Evolutionary conservation across 1,140 invertebrate species (phyloP), one percentile per base, ranked within the genome.

Genomic region (Pomacea maculata): DNA sequence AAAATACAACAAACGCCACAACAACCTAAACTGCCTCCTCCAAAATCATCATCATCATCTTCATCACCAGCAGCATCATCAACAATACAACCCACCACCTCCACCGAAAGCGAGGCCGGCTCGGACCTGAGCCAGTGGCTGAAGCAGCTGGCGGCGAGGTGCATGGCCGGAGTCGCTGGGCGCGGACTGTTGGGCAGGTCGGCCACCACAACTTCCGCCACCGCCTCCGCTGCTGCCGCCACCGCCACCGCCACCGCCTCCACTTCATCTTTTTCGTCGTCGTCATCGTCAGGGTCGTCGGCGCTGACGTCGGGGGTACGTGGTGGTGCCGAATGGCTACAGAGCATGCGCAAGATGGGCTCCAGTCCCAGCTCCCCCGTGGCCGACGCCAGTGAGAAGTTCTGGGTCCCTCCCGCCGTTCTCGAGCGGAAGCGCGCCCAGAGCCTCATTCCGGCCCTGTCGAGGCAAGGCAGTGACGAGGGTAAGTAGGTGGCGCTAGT

Each of bases 371-470:
- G 81, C 54, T 81, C 82, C 1, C 86, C 85, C 25, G 84, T 83
- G 54, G 85, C 87, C 34, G 85, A 87, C 71, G 83, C 85, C 65
- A 87, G 84, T 80, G 86, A 88, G 75, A 86, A 85, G 77, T 88
- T 88, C 79, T 88, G 87, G 87, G 87, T 88, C 25, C 87, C 87
- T 8, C 87, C 86, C 1, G 82, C 78, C 10, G 86, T 88, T 2
- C 21, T 86, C 34, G 85, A 87, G 72, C 76, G 87, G 73, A 88
- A 88, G 79, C 63, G 87, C 25, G 87, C 86, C 0, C 87, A 88
- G 81, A 88, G 87, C 80, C 77, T 88, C 80, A 85, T 88, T 29
- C 87, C 87, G 0, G 72, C 85, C 25, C 77, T 86, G 0, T 84
- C 85, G 19, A 84, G 84, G 73, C 82, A 85, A 15, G 85, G 86